phyloP scores from a whole-genome alignment of 2,797 vertebrate genomes.

The Etheostoma nigrum region DNA sequence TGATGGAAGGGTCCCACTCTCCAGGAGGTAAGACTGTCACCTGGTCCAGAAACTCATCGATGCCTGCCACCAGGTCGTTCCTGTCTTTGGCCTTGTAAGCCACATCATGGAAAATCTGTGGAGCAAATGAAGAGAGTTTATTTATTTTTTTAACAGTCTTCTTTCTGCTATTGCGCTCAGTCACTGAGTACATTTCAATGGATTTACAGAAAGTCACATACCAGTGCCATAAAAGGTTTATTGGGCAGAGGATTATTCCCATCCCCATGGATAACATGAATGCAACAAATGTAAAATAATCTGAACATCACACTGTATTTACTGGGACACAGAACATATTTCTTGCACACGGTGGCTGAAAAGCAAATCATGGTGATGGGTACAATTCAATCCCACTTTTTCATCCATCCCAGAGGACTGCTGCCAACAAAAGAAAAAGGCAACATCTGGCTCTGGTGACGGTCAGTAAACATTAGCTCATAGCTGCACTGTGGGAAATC shows the following conservation, averaged over 20 bases:
- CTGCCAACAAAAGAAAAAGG: conserved; percentile 16
- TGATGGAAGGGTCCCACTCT: conserved; percentile 98
- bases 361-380: neutral
- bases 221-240: neutral
- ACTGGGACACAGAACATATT: neutral
- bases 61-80: conserved; percentile 95
- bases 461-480: conserved; percentile 40
- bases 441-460: conserved; percentile 55
- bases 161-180: neutral
- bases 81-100: conserved; percentile 99
- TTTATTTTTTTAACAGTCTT: neutral
- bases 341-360: neutral
- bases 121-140: neutral
- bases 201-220: neutral
- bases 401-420: conserved; percentile 30
- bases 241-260: neutral
- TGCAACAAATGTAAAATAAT: conserved; percentile 5
- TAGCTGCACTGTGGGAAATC: conserved; percentile 58
- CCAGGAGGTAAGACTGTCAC: conserved; percentile 98
- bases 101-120: conserved; percentile 97
- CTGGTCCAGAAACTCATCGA: conserved; percentile 98
- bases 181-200: neutral
- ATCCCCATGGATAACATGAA: neutral
- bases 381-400: conserved; percentile 39
- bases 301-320: neutral